A percentile compares a stretch with the other conserved stretches of the same genome.
phyloP scores from a whole-genome alignment of 1,140 invertebrate genomes.

The Liolophura sinensis region DNA sequence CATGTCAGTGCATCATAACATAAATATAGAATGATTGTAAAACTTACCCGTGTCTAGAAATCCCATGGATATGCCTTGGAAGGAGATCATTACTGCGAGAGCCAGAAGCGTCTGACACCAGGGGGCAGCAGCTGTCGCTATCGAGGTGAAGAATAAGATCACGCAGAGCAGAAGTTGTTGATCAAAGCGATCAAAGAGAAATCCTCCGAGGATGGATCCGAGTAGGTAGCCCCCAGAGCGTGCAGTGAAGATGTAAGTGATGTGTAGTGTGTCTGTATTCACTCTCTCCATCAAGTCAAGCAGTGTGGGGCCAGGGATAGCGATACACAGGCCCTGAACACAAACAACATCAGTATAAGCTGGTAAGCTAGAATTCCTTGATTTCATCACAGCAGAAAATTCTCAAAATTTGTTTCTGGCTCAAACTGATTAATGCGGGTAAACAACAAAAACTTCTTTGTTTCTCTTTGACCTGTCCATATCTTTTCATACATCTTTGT shows the following conservation, averaged over 20 bases:
- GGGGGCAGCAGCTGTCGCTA: constrained; percentile 46
- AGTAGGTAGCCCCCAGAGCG: constrained; percentile 54
- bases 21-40: no score
- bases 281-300: constrained; percentile 51
- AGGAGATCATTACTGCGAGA: constrained; percentile 47
- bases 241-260: constrained; percentile 50
- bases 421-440: background rate
- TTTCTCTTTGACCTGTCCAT: background rate
- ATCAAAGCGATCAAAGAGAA: constrained; percentile 56
- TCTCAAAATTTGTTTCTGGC: background rate
- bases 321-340: constrained; percentile 57
- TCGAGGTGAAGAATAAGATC: constrained; percentile 38
- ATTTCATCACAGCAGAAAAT: background rate
- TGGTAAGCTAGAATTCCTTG: background rate
- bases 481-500: background rate
- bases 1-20: no score
- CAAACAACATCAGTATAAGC: no score
- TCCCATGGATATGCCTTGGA: constrained; percentile 56
- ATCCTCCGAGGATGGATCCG: constrained; percentile 48
- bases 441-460: background rate
- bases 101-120: constrained; percentile 43
- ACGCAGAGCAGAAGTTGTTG: constrained; percentile 46
- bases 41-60: constrained; percentile 57
- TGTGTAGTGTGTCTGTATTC: constrained; percentile 39
- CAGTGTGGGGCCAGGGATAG: constrained; percentile 59